Conservation (phyloP, 2,113 vertebrate genomes). For the Talpa occidentalis region DNA sequence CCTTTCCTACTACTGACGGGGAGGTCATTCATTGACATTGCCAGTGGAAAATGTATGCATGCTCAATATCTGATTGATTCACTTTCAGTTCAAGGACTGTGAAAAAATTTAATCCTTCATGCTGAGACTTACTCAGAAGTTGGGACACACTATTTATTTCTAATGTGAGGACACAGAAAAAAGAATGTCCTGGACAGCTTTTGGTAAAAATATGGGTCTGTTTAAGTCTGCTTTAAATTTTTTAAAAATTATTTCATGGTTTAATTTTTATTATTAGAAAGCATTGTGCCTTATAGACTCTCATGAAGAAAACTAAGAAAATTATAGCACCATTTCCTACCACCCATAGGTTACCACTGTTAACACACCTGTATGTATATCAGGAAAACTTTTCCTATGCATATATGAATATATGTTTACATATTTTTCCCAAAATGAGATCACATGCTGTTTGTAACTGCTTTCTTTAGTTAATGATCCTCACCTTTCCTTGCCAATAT, state of each 20-base stretch:
- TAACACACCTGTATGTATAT: constrained; percentile 15
- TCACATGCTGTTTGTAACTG: constrained; percentile 29
- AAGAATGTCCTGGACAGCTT: background rate
- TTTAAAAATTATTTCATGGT: background rate
- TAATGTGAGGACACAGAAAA: background rate
- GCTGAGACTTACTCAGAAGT: constrained; percentile 1
- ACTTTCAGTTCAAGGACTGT: constrained; percentile 51
- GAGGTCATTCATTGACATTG: constrained; percentile 51
- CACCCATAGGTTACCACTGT: background rate
- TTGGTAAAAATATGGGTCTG: background rate
- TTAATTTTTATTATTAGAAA: constrained; percentile 26
- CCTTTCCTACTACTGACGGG: background rate
- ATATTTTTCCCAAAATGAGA: constrained; percentile 57
- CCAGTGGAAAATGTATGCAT: constrained; percentile 46
- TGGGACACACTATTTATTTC: constrained; percentile 37
- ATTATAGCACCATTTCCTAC: background rate
- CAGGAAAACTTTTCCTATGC: constrained; percentile 38
- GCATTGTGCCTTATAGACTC: background rate
- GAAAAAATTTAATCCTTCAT: constrained; percentile 49
- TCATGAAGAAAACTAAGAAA: constrained; percentile 3
- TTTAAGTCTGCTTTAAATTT: background rate
- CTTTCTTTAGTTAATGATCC: constrained; percentile 59
- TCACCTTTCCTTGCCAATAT: constrained; percentile 54
- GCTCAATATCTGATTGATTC: constrained; percentile 62
- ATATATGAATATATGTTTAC: constrained; percentile 7